A percentile compares a stretch with the other conserved stretches of the same genome.
Evolutionary conservation across 1,140 invertebrate species (phyloP).

Genomic region (Sycobia sp.): DNA sequence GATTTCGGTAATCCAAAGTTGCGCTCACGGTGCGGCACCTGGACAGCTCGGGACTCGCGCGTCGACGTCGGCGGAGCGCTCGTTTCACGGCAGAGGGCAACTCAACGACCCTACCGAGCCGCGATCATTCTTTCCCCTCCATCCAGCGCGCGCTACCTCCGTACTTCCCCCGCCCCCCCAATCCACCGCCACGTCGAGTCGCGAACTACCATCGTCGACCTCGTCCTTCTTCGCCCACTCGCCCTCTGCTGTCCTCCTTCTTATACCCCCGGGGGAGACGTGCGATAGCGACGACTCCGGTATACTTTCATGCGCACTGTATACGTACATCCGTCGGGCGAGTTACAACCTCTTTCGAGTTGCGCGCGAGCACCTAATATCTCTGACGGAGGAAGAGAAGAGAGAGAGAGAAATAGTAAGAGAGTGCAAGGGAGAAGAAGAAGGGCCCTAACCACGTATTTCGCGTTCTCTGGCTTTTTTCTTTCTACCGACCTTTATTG

Average conservation of each 20-base stretch:
- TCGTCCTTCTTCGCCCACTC: neutral
- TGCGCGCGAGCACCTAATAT: neutral
- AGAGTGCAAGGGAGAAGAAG: too few species aligned
- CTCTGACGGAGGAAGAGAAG: too few species aligned
- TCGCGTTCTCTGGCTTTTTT: too few species aligned
- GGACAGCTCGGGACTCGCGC: neutral
- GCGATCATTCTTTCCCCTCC: constrained; percentile 12
- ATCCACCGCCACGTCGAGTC: too few species aligned
- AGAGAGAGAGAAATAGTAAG: too few species aligned
- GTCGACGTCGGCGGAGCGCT: neutral
- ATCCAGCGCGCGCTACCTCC: too few species aligned
- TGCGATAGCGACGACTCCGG: constrained; percentile 1
- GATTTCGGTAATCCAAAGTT: constrained; percentile 60
- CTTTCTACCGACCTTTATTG: too few species aligned
- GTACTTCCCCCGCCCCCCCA: too few species aligned
- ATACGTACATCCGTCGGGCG: neutral
- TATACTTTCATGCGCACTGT: constrained; percentile 5
- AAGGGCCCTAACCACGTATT: too few species aligned
- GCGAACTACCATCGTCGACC: neutral
- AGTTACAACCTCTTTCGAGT: constrained; percentile 13
- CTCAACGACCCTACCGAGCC: constrained; percentile 1
- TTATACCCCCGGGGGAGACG: constrained; percentile 6
- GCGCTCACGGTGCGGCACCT: constrained; percentile 2
- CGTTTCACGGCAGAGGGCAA: neutral
- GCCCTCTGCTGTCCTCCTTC: neutral